Evolutionary conservation across 2,797 vertebrate species (phyloP).

Genomic region (Danio albolineatus): DNA sequence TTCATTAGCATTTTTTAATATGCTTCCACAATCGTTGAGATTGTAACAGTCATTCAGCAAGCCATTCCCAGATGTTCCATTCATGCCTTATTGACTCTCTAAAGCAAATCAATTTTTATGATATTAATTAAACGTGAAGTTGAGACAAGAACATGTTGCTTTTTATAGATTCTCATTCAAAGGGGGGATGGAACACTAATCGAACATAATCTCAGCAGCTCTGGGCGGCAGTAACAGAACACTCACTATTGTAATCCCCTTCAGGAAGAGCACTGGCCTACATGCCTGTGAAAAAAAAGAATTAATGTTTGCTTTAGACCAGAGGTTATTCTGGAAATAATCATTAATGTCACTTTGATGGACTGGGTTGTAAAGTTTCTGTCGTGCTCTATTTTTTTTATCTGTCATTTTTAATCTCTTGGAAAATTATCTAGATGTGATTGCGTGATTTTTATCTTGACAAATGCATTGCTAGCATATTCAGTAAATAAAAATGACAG

Average conservation of each 20-base stretch:
- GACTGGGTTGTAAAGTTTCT: background rate
- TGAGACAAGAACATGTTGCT: constrained; percentile 54
- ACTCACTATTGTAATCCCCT: constrained; percentile 9
- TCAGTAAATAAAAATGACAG: background rate
- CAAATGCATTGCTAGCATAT: background rate
- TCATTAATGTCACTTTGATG: background rate
- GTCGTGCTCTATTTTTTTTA: constrained; percentile 11
- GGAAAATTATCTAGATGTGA: constrained; percentile 2
- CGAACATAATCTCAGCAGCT: constrained; percentile 36
- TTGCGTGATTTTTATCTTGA: background rate
- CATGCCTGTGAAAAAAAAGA: background rate
- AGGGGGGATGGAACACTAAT: constrained; percentile 32
- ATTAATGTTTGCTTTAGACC: constrained; percentile 1
- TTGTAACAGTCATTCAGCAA: constrained; percentile 33
- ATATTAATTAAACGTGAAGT: constrained; percentile 58
- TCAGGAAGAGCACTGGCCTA: constrained; percentile 6
- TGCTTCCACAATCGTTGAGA: constrained; percentile 32
- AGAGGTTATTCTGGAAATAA: background rate
- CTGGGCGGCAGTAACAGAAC: constrained; percentile 38
- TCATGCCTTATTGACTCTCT: constrained; percentile 52
- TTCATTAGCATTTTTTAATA: constrained; percentile 41
- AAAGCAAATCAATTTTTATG: constrained; percentile 55
- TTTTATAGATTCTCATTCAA: constrained; percentile 50
- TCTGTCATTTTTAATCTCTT: background rate
- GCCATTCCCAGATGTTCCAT: constrained; percentile 56